These are phyloP conservation scores for Hippolais icterina DNA, from an alignment of 2,113 vertebrate species.

Conservation along the genomic window DNA sequence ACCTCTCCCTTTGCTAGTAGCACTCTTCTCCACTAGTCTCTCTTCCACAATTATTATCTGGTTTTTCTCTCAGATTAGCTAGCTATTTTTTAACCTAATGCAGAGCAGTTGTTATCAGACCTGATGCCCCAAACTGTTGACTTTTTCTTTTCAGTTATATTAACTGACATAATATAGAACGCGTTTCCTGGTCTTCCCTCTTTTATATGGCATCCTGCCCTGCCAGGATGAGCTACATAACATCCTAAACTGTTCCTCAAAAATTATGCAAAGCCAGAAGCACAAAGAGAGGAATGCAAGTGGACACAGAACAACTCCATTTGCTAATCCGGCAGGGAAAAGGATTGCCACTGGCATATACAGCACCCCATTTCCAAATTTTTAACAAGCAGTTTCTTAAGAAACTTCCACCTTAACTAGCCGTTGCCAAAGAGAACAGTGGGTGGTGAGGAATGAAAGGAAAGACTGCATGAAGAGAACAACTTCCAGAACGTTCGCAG, in stretches of 20 bases:
- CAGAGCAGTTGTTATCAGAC: background rate
- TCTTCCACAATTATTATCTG: background rate
- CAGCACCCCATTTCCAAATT: constrained; percentile 10
- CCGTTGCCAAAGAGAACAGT: constrained; percentile 11
- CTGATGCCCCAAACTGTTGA: background rate
- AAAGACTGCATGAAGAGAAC: background rate
- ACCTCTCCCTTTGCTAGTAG: background rate
- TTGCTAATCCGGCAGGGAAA: constrained; percentile 8
- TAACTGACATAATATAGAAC: background rate
- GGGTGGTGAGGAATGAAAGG: constrained; percentile 39
- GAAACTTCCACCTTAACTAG: constrained; percentile 45
- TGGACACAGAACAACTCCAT: background rate
- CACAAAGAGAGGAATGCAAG: background rate
- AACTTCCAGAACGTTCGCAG: background rate
- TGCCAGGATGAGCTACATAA: background rate
- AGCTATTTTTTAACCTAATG: background rate
- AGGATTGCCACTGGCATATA: background rate
- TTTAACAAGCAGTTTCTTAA: constrained; percentile 45
- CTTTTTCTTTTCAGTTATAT: background rate
- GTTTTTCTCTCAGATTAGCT: background rate
- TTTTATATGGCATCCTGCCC: background rate
- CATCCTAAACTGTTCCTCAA: background rate
- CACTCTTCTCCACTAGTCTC: background rate
- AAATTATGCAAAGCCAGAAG: background rate
- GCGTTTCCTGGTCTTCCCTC: background rate